Conservation (phyloP, 2,797 vertebrate genomes). For the Anguilla pacifica region DNA sequence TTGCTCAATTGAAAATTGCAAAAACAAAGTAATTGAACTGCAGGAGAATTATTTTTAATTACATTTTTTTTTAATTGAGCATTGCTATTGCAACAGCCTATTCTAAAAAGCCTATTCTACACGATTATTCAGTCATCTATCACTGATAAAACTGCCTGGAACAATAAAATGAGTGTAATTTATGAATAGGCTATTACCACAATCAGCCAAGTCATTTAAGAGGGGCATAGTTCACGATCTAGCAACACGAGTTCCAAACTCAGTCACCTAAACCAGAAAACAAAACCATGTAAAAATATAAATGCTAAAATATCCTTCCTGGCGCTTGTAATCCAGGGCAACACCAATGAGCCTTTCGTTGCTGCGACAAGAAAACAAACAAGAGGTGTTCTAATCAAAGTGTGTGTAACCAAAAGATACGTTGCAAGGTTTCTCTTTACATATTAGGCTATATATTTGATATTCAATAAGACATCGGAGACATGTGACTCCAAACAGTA, state of each 20-base stretch:
- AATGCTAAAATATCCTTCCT: neutral
- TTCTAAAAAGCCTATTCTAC: neutral
- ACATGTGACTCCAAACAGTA: neutral
- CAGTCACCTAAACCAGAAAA: neutral
- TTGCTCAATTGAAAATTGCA: neutral
- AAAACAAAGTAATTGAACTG: neutral
- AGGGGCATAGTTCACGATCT: neutral
- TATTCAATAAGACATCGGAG: neutral
- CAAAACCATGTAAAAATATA: neutral
- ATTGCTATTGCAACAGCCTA: neutral
- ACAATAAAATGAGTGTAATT: conserved; percentile 18
- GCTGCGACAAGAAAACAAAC: neutral
- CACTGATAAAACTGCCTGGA: conserved; percentile 21
- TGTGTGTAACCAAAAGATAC: conserved; percentile 1
- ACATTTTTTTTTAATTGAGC: neutral
- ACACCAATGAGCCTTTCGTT: neutral
- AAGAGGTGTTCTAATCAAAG: neutral
- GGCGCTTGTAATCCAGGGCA: neutral
- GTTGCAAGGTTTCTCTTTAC: neutral
- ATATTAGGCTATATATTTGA: neutral
- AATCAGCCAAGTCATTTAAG: neutral
- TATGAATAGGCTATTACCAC: neutral
- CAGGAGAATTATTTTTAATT: neutral
- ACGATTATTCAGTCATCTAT: neutral
- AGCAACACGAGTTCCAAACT: neutral